phyloP scores from a whole-genome alignment of 2,797 vertebrate genomes.

The Fundulus diaphanus region DNA sequence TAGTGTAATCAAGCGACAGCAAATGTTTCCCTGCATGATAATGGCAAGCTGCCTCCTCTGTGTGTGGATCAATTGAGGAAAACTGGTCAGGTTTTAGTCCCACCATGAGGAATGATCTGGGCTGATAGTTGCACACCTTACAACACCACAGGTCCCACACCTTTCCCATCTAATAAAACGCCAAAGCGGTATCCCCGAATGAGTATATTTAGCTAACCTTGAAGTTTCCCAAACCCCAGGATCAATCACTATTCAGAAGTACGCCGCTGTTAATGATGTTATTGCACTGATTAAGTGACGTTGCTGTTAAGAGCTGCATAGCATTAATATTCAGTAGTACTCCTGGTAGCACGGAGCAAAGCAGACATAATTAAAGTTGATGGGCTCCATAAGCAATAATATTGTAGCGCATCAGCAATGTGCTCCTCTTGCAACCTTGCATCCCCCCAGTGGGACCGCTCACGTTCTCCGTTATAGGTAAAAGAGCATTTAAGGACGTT shows the following conservation, averaged over 20 bases:
- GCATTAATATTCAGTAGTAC: slow-evolving; percentile 79
- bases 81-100: slow-evolving; percentile 79
- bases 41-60: slow-evolving; percentile 74
- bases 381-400: slow-evolving; percentile 74
- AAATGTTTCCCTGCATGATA: slow-evolving; percentile 85
- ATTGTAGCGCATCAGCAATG: slow-evolving; percentile 72
- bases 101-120: slow-evolving; percentile 49
- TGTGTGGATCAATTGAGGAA: slow-evolving; percentile 75
- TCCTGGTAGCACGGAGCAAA: slow-evolving; percentile 59
- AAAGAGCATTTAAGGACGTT: slow-evolving; percentile 19
- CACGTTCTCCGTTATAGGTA: slow-evolving; percentile 16
- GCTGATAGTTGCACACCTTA: slow-evolving; percentile 47
- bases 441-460: slow-evolving; percentile 42
- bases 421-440: slow-evolving; percentile 48
- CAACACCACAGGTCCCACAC: slow-evolving; percentile 43
- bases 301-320: slow-evolving; percentile 62
- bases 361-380: slow-evolving; percentile 75
- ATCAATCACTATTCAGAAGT: slow-evolving; percentile 73
- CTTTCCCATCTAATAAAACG: slow-evolving; percentile 69
- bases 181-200: slow-evolving; percentile 42
- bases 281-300: slow-evolving; percentile 77
- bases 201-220: slow-evolving; percentile 66
- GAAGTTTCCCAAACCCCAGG: slow-evolving; percentile 64
- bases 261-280: slow-evolving; percentile 74
- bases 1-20: slow-evolving; percentile 85